Evolutionary conservation across 1,140 invertebrate species (phyloP).

Genomic region (Bombus turneri): DNA sequence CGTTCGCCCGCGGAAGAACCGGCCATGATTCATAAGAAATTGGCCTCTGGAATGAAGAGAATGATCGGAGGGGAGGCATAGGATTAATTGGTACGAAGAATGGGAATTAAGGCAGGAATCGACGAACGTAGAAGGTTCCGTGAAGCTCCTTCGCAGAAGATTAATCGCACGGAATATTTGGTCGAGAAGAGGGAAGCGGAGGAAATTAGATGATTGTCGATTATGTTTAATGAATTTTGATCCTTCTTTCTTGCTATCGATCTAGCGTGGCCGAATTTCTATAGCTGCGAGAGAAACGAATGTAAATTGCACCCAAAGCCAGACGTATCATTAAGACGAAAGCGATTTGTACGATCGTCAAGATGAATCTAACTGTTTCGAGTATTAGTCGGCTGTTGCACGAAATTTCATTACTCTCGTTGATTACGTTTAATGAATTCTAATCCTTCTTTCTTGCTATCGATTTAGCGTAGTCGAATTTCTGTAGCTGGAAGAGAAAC

Average conservation of each 20-base stretch:
- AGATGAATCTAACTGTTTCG: background rate
- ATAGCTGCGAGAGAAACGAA: background rate
- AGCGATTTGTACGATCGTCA: background rate
- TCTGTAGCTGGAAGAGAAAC: background rate
- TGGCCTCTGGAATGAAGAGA: no score
- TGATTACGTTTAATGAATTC: no score
- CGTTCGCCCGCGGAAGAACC: background rate
- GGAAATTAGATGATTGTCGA: conserved; percentile 8
- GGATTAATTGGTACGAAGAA: conserved; percentile 45
- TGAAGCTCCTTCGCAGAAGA: background rate
- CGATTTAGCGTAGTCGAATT: no score
- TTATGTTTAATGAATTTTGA: background rate
- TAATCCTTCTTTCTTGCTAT: background rate
- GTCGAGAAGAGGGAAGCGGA: background rate
- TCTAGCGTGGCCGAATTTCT: background rate
- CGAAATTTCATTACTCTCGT: background rate
- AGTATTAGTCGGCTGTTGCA: background rate
- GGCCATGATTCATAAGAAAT: conserved; percentile 23
- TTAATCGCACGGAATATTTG: background rate
- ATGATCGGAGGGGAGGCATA: background rate
- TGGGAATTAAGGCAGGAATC: conserved; percentile 36
- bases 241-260: background rate
- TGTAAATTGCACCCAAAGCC: background rate
- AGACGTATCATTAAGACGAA: background rate
- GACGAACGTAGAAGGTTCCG: background rate